A percentile compares a stretch with the other conserved stretches of the same genome.
phyloP scores from a whole-genome alignment of 35 echinoderm and acorn worm genomes.

The Acanthaster planci region DNA sequence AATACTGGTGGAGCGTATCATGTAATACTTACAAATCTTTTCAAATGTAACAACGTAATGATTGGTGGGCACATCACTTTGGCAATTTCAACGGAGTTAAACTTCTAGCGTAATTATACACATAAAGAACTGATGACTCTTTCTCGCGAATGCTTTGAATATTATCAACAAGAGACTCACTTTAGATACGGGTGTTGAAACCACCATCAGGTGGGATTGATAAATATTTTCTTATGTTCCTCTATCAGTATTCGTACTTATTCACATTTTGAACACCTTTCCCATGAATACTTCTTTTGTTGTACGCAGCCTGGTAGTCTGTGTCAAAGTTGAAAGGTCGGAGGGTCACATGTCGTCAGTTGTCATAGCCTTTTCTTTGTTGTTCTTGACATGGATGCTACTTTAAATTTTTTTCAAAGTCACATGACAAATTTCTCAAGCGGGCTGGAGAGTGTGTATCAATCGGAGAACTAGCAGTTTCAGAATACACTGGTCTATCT shows the following conservation, averaged over 20 bases:
- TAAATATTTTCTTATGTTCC: neutral
- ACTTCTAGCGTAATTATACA: too few relatives aligned
- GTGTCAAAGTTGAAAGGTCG: constrained; percentile 23
- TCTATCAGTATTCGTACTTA: neutral
- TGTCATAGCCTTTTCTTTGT: constrained; percentile 6
- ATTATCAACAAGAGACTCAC: neutral
- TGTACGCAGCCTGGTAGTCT: constrained; percentile 6
- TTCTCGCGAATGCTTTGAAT: neutral
- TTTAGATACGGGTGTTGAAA: too few relatives aligned
- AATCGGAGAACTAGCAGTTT: constrained; percentile 9
- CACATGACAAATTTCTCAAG: constrained; percentile 19
- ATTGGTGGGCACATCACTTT: too few relatives aligned
- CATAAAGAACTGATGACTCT: too few relatives aligned
- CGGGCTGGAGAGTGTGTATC: neutral
- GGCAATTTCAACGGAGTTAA: too few relatives aligned
- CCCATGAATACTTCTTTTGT: neutral
- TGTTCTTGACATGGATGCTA: constrained; percentile 8
- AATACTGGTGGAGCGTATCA: too few relatives aligned
- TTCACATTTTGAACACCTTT: constrained; percentile 1
- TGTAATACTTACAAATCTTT: too few relatives aligned
- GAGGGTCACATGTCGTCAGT: constrained; percentile 17
- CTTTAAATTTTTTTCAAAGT: neutral
- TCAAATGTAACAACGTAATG: too few relatives aligned
- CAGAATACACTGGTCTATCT: too few relatives aligned
- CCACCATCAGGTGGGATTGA: neutral